These are phyloP conservation scores for Eilema caniola DNA, from an alignment of 2,888 invertebrate genomes.

Conservation along the genomic window DNA sequence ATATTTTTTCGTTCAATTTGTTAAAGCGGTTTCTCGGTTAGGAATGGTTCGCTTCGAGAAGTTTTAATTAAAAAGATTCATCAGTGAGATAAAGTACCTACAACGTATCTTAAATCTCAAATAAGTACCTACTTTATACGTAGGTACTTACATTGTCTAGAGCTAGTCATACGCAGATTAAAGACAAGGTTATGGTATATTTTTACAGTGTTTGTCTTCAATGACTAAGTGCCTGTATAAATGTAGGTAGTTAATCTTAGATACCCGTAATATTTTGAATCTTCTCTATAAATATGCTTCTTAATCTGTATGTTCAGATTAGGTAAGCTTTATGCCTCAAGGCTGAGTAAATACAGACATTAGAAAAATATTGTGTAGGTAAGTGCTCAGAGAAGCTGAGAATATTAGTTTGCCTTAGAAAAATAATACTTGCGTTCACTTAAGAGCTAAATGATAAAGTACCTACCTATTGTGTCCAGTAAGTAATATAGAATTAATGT, in stretches of 20 bases:
- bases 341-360: slow-evolving; percentile 1
- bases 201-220: background rate
- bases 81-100: background rate
- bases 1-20: background rate
- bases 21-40: background rate
- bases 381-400: slow-evolving; percentile 20
- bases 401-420: slow-evolving; percentile 29
- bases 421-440: slow-evolving; percentile 18
- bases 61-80: background rate
- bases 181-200: background rate
- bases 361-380: background rate
- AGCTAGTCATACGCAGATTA: background rate
- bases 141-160: too few species aligned
- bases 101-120: background rate
- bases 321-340: slow-evolving; percentile 1
- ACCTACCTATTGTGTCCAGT: background rate
- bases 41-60: background rate
- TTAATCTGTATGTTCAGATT: background rate
- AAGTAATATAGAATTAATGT: slow-evolving; percentile 6
- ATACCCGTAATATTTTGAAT: background rate
- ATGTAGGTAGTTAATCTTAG: background rate
- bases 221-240: background rate
- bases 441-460: background rate
- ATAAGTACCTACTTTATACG: too few species aligned
- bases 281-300: slow-evolving; percentile 2